Evolutionary conservation across 2,888 invertebrate genomes (phyloP).

Genomic region (Drosophila picticornis): DNA sequence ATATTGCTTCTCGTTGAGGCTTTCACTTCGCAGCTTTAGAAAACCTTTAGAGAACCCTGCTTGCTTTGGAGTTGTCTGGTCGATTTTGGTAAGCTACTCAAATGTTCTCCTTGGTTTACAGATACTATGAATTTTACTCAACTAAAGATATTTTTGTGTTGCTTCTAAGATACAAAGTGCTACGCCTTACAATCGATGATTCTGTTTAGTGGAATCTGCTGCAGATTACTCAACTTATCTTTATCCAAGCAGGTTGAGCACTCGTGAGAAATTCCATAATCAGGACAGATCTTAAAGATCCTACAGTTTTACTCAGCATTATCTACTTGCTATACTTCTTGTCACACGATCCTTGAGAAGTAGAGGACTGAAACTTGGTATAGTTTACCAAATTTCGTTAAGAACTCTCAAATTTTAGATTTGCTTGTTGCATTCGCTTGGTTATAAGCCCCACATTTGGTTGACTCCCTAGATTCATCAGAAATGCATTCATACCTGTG

Average conservation of each 20-base stretch:
- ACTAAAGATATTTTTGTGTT: background rate
- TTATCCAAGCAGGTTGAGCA: background rate
- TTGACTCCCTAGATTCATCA: background rate
- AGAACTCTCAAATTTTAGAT: background rate
- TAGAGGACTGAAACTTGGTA: background rate
- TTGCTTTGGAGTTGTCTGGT: background rate
- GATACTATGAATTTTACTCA: background rate
- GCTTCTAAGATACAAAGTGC: background rate
- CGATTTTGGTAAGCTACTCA: background rate
- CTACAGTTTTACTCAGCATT: accelerated
- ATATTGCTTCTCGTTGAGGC: background rate
- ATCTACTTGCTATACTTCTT: background rate
- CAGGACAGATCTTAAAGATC: background rate
- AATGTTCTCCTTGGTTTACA: background rate
- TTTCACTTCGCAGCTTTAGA: background rate
- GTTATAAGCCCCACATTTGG: background rate
- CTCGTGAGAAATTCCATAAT: background rate
- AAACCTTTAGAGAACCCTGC: background rate
- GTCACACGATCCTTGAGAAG: background rate
- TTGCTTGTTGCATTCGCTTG: background rate
- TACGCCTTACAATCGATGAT: background rate
- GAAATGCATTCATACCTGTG: background rate
- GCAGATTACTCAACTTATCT: background rate
- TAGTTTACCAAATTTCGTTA: background rate
- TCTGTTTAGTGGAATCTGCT: background rate